A percentile compares a stretch with the other conserved stretches of the same genome.
phyloP scores from a whole-genome alignment of 92 coral and sea anemone species.

The Palythoa grandis region DNA sequence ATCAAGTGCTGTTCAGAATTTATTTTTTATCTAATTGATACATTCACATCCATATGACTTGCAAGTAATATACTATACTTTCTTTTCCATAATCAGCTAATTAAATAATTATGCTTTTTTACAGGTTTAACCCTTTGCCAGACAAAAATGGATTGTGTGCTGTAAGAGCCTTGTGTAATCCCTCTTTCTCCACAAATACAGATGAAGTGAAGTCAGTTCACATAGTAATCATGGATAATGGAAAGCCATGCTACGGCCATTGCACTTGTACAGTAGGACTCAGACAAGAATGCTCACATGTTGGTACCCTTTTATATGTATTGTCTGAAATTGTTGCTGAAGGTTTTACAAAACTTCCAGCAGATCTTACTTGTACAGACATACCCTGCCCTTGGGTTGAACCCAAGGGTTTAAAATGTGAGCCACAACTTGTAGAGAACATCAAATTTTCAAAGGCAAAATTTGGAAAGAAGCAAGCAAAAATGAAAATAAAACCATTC shows the following conservation, averaged over 20 bases:
- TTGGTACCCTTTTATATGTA: slow-evolving; percentile 49
- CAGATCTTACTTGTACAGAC: slow-evolving; percentile 49
- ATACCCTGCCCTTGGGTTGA: slow-evolving; percentile 50
- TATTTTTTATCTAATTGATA: too few relatives aligned
- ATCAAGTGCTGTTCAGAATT: too few relatives aligned
- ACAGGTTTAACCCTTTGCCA: slow-evolving; percentile 30
- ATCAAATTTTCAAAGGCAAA: slow-evolving; percentile 26
- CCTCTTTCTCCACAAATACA: slow-evolving; percentile 27
- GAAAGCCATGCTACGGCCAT: slow-evolving; percentile 49
- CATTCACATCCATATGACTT: too few relatives aligned
- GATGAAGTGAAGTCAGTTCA: slow-evolving; percentile 34
- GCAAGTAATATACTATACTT: too few relatives aligned
- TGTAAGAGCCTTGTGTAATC: slow-evolving; percentile 30
- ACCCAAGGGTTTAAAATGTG: slow-evolving; percentile 47
- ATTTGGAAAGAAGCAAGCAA: slow-evolving; percentile 43
- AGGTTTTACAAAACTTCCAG: slow-evolving; percentile 48
- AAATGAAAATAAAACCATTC: slow-evolving; percentile 10
- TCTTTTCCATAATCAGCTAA: too few relatives aligned
- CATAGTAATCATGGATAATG: slow-evolving; percentile 30
- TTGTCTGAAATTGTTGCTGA: slow-evolving; percentile 53
- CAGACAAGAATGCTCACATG: slow-evolving; percentile 39
- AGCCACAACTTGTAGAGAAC: slow-evolving; percentile 39
- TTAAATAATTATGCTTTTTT: too few relatives aligned
- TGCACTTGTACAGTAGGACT: slow-evolving; percentile 48
- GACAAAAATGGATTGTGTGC: slow-evolving; percentile 34